Evolutionary conservation across 1,140 invertebrate species (phyloP).

Genomic region (Meloidogyne floridensis): DNA sequence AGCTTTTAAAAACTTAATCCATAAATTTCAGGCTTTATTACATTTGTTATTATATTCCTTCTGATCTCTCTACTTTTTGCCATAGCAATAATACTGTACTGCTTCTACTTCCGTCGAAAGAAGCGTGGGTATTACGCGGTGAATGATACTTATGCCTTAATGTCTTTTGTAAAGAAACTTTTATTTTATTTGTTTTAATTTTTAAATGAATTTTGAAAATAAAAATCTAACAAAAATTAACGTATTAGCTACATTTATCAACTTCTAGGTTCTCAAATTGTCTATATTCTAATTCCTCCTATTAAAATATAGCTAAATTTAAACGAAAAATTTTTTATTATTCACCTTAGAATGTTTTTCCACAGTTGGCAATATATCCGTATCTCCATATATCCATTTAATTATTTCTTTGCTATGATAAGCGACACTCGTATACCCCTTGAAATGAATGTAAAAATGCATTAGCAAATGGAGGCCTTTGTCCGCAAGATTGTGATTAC

Average conservation of each 20-base stretch:
- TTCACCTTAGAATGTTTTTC: no score
- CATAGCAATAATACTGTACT: neutral
- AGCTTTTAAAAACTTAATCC: neutral
- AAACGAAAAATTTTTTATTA: no score
- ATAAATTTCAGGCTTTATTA: constrained; percentile 9
- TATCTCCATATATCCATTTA: neutral
- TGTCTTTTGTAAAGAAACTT: constrained; percentile 25
- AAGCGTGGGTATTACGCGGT: constrained; percentile 31
- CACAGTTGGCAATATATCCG: no score
- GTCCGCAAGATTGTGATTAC: no score
- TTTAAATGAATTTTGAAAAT: neutral
- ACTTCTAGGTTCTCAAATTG: no score
- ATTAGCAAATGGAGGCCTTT: no score
- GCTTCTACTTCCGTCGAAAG: constrained; percentile 11
- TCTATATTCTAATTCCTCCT: no score
- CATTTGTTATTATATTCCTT: constrained; percentile 6
- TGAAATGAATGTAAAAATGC: neutral
- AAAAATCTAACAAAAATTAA: no score
- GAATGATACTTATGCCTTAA: constrained; percentile 19
- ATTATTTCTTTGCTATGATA: neutral
- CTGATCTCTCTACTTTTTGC: constrained; percentile 7
- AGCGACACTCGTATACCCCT: neutral
- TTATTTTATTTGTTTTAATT: constrained; percentile 28
- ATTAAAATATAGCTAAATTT: no score
- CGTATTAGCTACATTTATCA: no score